phyloP scores from a whole-genome alignment of 23 tunicate genomes.

The Diplosoma virens region DNA sequence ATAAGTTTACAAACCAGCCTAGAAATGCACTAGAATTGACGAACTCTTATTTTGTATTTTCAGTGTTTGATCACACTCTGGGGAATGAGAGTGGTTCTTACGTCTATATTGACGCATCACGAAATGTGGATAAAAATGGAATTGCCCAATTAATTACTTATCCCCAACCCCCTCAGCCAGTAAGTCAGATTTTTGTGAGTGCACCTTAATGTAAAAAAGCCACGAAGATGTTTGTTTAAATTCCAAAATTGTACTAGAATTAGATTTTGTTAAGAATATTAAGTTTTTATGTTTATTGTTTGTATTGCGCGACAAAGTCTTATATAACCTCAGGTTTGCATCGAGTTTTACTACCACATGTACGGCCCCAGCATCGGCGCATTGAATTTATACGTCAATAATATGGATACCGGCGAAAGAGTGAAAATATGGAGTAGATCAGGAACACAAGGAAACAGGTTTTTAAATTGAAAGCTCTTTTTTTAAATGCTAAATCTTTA shows the following conservation, averaged over 20 bases:
- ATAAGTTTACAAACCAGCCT: no score
- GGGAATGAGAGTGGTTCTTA: constrained; percentile 73
- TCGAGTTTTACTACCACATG: constrained; percentile 89
- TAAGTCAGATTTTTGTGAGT: no score
- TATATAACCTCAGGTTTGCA: constrained; percentile 77
- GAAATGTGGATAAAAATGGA: constrained; percentile 29
- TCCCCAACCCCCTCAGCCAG: constrained; percentile 58
- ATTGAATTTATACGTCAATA: constrained; percentile 46
- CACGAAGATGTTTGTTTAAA: no score
- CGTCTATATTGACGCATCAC: constrained; percentile 66
- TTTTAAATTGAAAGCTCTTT: no score
- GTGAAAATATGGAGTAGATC: constrained; percentile 73
- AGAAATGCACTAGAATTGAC: no score
- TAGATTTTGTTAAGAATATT: no score
- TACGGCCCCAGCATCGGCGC: constrained; percentile 90
- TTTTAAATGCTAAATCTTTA: no score
- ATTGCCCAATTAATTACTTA: constrained; percentile 64
- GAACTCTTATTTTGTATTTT: no score
- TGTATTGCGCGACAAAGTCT: no score
- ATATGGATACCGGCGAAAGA: constrained; percentile 35
- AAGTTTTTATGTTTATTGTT: no score
- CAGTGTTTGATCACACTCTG: constrained; percentile 84
- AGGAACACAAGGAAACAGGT: constrained; percentile 91
- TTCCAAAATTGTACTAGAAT: no score
- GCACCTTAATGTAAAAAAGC: no score